Evolutionary conservation across 2,113 vertebrate species (phyloP), one percentile per base, ranked within the genome.

Genomic region (Puffinus mauretanicus): DNA sequence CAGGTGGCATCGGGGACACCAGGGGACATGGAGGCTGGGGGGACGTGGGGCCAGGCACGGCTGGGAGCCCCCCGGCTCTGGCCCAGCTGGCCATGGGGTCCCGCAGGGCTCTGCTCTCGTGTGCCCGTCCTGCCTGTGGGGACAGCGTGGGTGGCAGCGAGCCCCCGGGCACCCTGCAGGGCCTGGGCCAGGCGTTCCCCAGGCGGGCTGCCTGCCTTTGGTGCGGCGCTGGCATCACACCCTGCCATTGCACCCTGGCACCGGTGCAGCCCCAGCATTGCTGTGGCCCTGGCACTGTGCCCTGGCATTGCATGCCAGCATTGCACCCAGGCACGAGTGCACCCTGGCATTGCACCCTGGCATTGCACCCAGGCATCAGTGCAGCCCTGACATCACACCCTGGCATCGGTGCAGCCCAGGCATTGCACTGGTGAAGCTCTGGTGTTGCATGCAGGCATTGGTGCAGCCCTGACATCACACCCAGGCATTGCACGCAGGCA

Each of bases 121-220:
- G 8, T 38, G 58, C 69, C 60, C 2, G 0, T 9, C 29, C 78
- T 47, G 57, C 52, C 46, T 10, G 64, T 4, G 3, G 11, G 6
- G 58, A 32, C 30, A 16, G 26, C 0, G 0, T 0, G 4, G 36
- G 84, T 14, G 30, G 34, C 65, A 69, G 34, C 0, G 4, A n/a
- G 60, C 25, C 42, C 36, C 42, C 0, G 1, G 34, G 26, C 21
- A 46, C 30, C 9, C 16, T 3, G 16, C 11, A 2, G 44, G 44
- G 32, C 21, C 0, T 2, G 13, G 24, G 13, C 49, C 1, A 1
- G 1, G 38, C 13, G 9, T 10, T 61, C 54, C 76, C 42, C 22
- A 2, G 19, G 47, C 13, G 26, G 25, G 62, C 16, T 16, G 12
- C 32, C 42, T 42, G 12, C 32, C 36, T 42, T 27, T 14, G 25